These are phyloP conservation scores for Phragmatobia fuliginosa DNA, from an alignment of 2,888 invertebrate species.

Conservation along the genomic window DNA sequence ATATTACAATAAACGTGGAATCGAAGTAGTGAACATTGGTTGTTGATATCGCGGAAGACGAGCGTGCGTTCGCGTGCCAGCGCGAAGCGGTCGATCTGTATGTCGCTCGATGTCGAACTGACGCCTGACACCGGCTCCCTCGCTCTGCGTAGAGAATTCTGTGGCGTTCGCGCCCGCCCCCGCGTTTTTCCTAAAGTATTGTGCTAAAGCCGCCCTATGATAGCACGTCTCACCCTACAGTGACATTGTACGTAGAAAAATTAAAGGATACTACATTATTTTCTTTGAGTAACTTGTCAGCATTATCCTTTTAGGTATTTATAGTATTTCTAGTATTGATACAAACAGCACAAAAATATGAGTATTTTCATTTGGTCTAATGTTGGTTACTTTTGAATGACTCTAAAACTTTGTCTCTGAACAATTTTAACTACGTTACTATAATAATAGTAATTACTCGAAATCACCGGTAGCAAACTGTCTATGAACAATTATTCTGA, in stretches of 20 bases:
- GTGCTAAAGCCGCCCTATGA: slow-evolving; percentile 67
- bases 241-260: slow-evolving; percentile 22
- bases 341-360: not conserved
- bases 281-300: not conserved
- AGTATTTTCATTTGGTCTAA: not conserved
- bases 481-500: slow-evolving; percentile 76
- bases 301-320: too few relatives aligned
- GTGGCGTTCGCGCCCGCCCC: slow-evolving; percentile 79
- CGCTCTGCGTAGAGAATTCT: slow-evolving; percentile 54
- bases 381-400: not conserved
- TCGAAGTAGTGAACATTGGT: slow-evolving; percentile 63
- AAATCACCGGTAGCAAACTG: slow-evolving; percentile 65
- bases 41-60: slow-evolving; percentile 71
- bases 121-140: slow-evolving; percentile 65
- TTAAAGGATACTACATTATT: not conserved
- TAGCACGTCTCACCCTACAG: slow-evolving; percentile 54
- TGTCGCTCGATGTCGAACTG: slow-evolving; percentile 80
- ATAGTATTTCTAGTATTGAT: not conserved
- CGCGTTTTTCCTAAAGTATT: slow-evolving; percentile 62
- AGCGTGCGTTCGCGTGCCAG: slow-evolving; percentile 64
- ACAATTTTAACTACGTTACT: not conserved
- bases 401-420: not conserved
- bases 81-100: slow-evolving; percentile 79
- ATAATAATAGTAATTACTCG: slow-evolving; percentile 37
- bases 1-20: slow-evolving; percentile 30